phyloP scores from a whole-genome alignment of 2,888 invertebrate species.

The Ptilodon capucinus region DNA sequence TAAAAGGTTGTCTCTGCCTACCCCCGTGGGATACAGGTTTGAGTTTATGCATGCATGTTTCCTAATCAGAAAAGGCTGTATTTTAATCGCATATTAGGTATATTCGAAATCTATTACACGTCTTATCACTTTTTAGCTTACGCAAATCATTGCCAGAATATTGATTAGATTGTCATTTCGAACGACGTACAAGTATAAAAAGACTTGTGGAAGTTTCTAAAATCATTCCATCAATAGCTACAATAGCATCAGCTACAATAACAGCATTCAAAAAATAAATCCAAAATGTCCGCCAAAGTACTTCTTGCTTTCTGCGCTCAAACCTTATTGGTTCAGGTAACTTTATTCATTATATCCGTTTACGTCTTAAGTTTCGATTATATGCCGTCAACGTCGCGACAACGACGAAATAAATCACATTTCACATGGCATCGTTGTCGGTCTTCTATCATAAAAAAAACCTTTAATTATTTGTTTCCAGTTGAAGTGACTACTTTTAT shows the following conservation, averaged over 20 bases:
- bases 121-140: not conserved
- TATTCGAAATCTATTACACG: not conserved
- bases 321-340: constrained; percentile 5
- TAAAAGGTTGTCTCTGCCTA: too few species aligned
- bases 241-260: not conserved
- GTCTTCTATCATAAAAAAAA: too few species aligned
- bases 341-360: not conserved
- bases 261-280: not conserved
- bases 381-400: not conserved
- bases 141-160: not conserved
- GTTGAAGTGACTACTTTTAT: too few species aligned
- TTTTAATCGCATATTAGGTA: not conserved
- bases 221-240: not conserved
- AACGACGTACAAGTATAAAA: not conserved
- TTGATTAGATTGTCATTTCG: not conserved
- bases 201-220: not conserved
- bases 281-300: constrained; percentile 5
- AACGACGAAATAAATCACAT: too few species aligned
- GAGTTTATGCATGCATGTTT: not conserved
- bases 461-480: too few species aligned
- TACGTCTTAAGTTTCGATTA: not conserved
- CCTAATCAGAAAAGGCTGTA: not conserved
- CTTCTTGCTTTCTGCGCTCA: constrained; percentile 2
- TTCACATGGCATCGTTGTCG: too few species aligned
- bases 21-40: too few species aligned